Evolutionary conservation across 2,797 vertebrate species (phyloP).

Genomic region (Phylloscopus collybita): DNA sequence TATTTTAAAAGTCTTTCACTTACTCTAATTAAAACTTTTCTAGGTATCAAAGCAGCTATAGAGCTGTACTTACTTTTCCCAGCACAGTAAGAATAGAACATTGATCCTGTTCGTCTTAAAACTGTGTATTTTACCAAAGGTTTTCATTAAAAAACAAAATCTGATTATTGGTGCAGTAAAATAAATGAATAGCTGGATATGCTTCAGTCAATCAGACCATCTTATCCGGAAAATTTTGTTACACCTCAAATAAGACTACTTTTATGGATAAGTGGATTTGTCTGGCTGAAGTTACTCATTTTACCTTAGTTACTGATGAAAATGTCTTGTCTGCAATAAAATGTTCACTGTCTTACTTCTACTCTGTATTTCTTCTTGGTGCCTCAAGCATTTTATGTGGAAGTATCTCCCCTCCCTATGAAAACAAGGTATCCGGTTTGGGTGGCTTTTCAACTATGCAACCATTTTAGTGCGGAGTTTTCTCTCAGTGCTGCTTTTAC

Average conservation of each 20-base stretch:
- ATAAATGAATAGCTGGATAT: not conserved
- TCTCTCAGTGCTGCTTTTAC: not conserved
- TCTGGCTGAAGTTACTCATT: constrained; percentile 51
- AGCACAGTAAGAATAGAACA: constrained; percentile 27
- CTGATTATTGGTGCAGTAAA: constrained; percentile 21
- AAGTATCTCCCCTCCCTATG: not conserved
- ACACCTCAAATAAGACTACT: constrained; percentile 18
- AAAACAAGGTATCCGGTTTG: not conserved
- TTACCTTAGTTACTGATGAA: constrained; percentile 49
- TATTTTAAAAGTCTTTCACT: constrained; percentile 52
- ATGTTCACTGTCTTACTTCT: constrained; percentile 31
- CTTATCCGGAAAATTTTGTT: not conserved
- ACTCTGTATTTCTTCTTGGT: rapidly evolving
- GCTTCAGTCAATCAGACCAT: constrained; percentile 27
- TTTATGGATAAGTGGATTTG: constrained; percentile 25
- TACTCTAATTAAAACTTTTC: constrained; percentile 39
- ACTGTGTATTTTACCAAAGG: constrained; percentile 58
- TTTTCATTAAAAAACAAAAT: not conserved
- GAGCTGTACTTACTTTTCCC: constrained; percentile 36
- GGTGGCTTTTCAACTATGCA: not conserved
- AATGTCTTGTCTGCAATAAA: constrained; percentile 64
- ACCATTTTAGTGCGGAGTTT: not conserved
- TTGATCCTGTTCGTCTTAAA: not conserved
- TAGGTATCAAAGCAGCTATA: constrained; percentile 34
- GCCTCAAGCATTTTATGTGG: not conserved